These are phyloP conservation scores for Cephus rjabovi DNA, from an alignment of 2,888 invertebrate genomes.

Conservation along the genomic window DNA sequence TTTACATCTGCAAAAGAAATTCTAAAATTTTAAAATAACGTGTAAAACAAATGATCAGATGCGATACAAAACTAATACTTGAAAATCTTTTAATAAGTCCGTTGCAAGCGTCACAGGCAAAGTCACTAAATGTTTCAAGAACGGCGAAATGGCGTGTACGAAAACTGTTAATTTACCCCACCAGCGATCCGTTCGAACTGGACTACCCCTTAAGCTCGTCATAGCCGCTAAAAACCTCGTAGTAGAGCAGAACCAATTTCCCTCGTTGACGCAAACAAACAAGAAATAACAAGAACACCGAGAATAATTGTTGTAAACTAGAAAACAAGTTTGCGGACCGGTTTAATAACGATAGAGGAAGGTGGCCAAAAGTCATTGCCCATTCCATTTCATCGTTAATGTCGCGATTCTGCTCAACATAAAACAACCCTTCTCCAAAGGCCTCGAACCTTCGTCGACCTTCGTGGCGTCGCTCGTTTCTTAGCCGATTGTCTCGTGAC, in stretches of 20 bases:
- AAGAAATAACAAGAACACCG: not conserved
- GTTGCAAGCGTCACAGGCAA: not conserved
- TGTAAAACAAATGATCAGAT: not conserved
- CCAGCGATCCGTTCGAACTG: not conserved
- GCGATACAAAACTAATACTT: not conserved
- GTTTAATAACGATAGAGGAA: not conserved
- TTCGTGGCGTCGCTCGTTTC: constrained; percentile 37
- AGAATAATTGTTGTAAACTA: not conserved
- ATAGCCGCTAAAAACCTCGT: not conserved
- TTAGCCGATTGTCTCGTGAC: constrained; percentile 53
- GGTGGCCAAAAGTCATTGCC: constrained; percentile 34
- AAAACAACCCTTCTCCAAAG: not conserved
- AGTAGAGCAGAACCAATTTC: not conserved
- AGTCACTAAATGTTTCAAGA: constrained; percentile 18
- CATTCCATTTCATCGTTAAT: not conserved
- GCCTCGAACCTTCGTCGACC: not conserved
- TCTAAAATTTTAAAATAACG: not conserved
- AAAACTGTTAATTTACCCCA: constrained; percentile 23
- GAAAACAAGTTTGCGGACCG: not conserved
- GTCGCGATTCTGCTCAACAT: not conserved
- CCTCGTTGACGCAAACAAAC: not conserved
- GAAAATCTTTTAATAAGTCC: not conserved
- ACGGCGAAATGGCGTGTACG: constrained; percentile 36
- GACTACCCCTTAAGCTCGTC: not conserved
- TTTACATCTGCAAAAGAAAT: not conserved